A percentile compares a stretch with the other conserved stretches of the same genome.
These are phyloP conservation scores for Hydraecia micacea DNA, from an alignment of 2,888 invertebrate species.

Conservation along the genomic window DNA sequence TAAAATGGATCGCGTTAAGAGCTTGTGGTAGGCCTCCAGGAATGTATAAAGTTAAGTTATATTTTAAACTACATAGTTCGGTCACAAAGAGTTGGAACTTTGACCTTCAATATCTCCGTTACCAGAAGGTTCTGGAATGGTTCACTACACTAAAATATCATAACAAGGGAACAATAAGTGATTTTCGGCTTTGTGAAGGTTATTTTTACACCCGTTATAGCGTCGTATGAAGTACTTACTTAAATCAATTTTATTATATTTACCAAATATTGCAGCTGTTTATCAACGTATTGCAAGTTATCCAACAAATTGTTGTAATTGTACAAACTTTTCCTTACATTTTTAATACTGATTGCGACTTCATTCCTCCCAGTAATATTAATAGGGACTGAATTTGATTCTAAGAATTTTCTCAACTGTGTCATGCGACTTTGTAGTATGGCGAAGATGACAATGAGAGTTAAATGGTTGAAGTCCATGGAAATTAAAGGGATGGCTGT, in stretches of 20 bases:
- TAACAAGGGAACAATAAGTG: not conserved
- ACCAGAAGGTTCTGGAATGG: not conserved
- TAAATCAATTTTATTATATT: not conserved
- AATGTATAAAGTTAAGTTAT: not conserved
- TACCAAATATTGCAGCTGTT: constrained; percentile 10
- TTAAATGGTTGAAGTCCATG: not conserved
- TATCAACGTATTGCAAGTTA: not conserved
- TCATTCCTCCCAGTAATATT: constrained; percentile 25
- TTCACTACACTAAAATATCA: not conserved
- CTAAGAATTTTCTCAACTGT: constrained; percentile 6
- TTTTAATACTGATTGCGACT: constrained; percentile 1
- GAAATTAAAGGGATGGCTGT: not conserved
- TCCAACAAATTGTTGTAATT: constrained; percentile 44
- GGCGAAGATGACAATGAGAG: constrained; percentile 1
- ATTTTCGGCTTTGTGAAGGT: not conserved
- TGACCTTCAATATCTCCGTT: not conserved
- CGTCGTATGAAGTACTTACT: not conserved
- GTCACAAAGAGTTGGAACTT: not conserved
- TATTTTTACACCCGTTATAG: not conserved
- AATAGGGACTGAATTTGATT: constrained; percentile 9
- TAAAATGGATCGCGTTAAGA: too few relatives aligned
- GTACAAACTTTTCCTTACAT: constrained; percentile 39
- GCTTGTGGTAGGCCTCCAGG: too few relatives aligned
- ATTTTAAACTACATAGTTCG: not conserved
- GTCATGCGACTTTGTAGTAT: constrained; percentile 10